These are phyloP conservation scores for Manacus vitellinus DNA, from an alignment of 2,113 vertebrate genomes.

Conservation along the genomic window DNA sequence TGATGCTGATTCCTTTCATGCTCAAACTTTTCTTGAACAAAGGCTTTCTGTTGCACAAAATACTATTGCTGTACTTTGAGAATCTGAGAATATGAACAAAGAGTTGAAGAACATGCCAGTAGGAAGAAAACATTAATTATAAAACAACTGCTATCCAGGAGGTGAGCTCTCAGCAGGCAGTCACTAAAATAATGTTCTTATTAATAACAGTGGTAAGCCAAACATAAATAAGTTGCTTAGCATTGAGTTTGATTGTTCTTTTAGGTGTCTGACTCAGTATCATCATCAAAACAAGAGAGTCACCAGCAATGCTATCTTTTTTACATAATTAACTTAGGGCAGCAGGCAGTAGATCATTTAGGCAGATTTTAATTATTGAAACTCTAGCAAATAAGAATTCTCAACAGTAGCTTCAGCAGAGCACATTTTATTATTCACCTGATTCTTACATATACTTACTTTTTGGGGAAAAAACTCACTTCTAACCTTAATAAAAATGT, in stretches of 20 bases:
- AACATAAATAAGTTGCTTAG: slow-evolving; percentile 65
- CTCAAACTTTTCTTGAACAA: background rate
- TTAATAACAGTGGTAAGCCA: slow-evolving; percentile 42
- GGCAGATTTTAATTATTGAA: slow-evolving; percentile 52
- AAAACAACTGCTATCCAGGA: slow-evolving; percentile 38
- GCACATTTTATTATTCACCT: background rate
- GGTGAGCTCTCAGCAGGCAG: slow-evolving; percentile 21
- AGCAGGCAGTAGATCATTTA: slow-evolving; percentile 49
- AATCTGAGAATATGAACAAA: background rate
- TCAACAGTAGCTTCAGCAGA: slow-evolving; percentile 5
- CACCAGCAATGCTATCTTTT: slow-evolving; percentile 18
- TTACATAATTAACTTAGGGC: slow-evolving; percentile 47
- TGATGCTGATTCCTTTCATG: background rate
- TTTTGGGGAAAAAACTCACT: background rate
- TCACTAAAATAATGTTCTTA: slow-evolving; percentile 42
- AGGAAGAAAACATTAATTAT: slow-evolving; percentile 51
- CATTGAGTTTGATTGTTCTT: slow-evolving; percentile 62
- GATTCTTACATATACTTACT: background rate
- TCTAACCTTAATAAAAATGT: background rate
- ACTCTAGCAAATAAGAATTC: slow-evolving; percentile 32
- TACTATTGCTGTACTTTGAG: background rate
- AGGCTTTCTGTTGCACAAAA: background rate
- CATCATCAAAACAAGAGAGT: slow-evolving; percentile 43
- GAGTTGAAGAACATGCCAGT: background rate
- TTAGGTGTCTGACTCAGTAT: slow-evolving; percentile 55